Evolutionary conservation across 1,140 invertebrate genomes (phyloP), one percentile per base, ranked within the genome.

Genomic region (Monomorium pharaonis): DNA sequence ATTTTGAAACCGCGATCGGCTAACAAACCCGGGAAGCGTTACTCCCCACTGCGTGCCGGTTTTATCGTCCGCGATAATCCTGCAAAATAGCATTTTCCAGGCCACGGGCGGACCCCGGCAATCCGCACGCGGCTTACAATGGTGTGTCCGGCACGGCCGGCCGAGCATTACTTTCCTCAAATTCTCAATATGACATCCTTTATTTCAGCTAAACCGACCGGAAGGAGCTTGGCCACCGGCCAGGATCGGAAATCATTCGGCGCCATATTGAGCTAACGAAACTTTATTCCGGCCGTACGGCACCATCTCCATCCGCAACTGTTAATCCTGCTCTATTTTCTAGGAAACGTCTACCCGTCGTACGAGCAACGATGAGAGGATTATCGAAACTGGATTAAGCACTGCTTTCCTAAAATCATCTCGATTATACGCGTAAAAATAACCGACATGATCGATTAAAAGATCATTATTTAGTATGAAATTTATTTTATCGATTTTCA

Each of bases 111-210:
- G 33, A 75, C n/a, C 72, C 78, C 27, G 65, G 18, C 74, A 72
- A 67, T 78, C 56, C 74, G 54, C 49, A 44, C 60, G 30, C 70
- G 84, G 74, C 69, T 87, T 84, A 86, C 86, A 69, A 75, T 87
- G 21, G 42, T 81, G 42, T 81, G 51, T 54, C 37, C 69, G 12
- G 76, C 70, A 54, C 70, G 70, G n/a, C 33, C 58, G 47, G 24
- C 44, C 60, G 44, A 24, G 70, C 88, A 74, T 90, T 88, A 86
- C 85, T 86, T 87, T 90, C 80, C 65, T 76, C 88, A 88, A 92
- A 92, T 92, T 92, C 90, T 91, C 91, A 88, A 91, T 92, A 91
- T 89, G 86, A 89, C 89, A 88, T 90, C 86, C 86, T 92, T 93
- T 92, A 91, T 93, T 93, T 93, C 88, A 89, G 91, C 92, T 91